These are phyloP conservation scores for Mus pahari DNA, from an alignment of 2,113 vertebrate species.

Conservation along the genomic window DNA sequence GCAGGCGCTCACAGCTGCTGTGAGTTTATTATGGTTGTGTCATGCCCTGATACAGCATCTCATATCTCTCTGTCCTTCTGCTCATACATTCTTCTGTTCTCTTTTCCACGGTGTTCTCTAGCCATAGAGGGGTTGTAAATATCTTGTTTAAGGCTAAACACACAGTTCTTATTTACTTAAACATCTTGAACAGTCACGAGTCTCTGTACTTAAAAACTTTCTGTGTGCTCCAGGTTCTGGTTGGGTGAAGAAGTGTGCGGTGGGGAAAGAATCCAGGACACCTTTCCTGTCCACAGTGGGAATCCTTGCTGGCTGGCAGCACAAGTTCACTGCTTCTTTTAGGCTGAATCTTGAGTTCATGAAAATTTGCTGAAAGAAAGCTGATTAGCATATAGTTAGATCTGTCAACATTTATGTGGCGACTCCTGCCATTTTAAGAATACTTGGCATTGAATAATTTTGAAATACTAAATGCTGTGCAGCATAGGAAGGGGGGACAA, in stretches of 20 bases:
- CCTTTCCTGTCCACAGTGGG: background rate
- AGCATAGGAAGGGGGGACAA: background rate
- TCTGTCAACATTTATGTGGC: constrained; percentile 37
- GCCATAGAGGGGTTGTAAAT: background rate
- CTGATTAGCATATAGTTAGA: background rate
- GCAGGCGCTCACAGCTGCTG: background rate
- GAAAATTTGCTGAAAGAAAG: constrained; percentile 5
- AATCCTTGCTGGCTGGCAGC: background rate
- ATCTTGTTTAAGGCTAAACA: background rate
- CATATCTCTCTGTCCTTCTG: background rate
- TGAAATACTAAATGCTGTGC: constrained; percentile 15
- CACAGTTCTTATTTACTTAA: background rate
- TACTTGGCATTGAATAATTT: constrained; percentile 1
- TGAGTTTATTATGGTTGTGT: background rate
- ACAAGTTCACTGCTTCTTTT: background rate
- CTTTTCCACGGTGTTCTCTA: background rate
- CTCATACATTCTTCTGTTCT: background rate
- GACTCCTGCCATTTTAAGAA: background rate
- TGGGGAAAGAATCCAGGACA: too few species aligned
- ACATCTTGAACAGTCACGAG: background rate
- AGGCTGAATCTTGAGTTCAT: constrained; percentile 6
- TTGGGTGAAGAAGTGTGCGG: background rate
- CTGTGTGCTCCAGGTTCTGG: background rate
- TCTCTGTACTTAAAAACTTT: background rate
- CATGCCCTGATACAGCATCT: background rate